Percentiles rank a stretch among this genome's conserved stretches.
Evolutionary conservation across 2,888 invertebrate genomes (phyloP).

Genomic region (Orthosia gracilis): DNA sequence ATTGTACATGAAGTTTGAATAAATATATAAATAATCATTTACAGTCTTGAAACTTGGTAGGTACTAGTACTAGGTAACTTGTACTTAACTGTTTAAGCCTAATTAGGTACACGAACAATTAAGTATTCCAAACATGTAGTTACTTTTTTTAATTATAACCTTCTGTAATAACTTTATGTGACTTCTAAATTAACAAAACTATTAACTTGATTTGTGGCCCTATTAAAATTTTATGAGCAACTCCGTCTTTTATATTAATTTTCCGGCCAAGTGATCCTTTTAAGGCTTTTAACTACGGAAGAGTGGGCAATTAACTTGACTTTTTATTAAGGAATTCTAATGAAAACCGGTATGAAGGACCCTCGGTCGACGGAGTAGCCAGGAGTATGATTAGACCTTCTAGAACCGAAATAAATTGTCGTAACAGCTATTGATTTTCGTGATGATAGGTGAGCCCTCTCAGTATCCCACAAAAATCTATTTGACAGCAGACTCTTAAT

Average conservation of each 20-base stretch:
- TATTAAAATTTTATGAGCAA: constrained; percentile 14
- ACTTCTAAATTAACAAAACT: constrained; percentile 16
- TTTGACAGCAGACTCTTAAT: background rate
- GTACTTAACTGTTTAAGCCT: background rate
- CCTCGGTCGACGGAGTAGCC: background rate
- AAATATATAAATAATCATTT: no score
- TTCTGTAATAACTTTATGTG: background rate
- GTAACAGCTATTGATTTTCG: no score
- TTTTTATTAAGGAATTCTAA: background rate
- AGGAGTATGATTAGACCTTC: background rate
- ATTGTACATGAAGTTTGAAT: no score
- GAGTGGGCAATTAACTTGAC: background rate
- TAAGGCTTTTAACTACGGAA: background rate
- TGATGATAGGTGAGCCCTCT: no score
- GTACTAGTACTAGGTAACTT: background rate
- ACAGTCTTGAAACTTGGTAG: no score
- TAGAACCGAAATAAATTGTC: no score
- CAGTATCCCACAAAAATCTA: background rate
- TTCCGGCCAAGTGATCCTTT: constrained; percentile 5
- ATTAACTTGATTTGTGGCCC: constrained; percentile 18
- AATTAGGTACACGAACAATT: background rate
- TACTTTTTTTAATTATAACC: background rate
- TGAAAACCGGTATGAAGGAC: background rate
- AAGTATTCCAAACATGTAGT: constrained; percentile 7
- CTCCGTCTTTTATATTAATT: constrained; percentile 10